These are phyloP conservation scores for Tridacna crocea DNA, from an alignment of 2,888 invertebrate species.

Conservation along the genomic window DNA sequence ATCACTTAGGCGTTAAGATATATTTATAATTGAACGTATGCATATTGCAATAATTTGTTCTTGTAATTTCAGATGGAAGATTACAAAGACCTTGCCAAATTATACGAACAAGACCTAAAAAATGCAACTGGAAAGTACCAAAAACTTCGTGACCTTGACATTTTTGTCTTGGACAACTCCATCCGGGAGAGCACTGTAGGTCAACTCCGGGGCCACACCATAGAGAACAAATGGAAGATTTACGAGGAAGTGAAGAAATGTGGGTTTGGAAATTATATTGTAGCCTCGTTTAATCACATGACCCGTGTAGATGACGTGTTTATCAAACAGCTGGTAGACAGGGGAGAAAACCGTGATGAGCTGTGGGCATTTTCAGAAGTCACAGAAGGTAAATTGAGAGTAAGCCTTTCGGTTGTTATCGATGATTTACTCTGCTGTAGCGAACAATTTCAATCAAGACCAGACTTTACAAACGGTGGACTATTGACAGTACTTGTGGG, in stretches of 20 bases:
- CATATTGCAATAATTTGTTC: background rate
- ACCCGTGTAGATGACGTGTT: conserved; percentile 33
- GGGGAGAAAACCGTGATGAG: conserved; percentile 20
- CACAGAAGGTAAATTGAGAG: conserved; percentile 19
- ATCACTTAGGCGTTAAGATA: background rate
- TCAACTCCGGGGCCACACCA: conserved; percentile 32
- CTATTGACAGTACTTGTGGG: background rate
- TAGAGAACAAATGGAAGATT: conserved; percentile 36
- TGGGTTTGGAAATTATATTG: conserved; percentile 30
- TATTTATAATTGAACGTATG: background rate
- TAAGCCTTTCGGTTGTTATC: background rate
- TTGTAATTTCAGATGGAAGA: background rate
- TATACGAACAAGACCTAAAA: conserved; percentile 7
- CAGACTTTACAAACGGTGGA: background rate
- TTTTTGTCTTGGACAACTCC: conserved; percentile 29
- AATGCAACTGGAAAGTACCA: conserved; percentile 17
- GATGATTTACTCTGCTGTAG: background rate
- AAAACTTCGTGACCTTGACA: conserved; percentile 22
- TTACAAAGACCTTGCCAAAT: background rate
- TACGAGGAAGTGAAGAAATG: conserved; percentile 37
- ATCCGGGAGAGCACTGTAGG: conserved; percentile 16
- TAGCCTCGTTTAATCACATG: conserved; percentile 24
- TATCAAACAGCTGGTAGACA: conserved; percentile 25
- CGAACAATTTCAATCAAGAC: background rate
- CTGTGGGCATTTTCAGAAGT: conserved; percentile 30